These are phyloP conservation scores for Ammodytes marinus DNA, from an alignment of 2,113 vertebrate species.

Conservation along the genomic window DNA sequence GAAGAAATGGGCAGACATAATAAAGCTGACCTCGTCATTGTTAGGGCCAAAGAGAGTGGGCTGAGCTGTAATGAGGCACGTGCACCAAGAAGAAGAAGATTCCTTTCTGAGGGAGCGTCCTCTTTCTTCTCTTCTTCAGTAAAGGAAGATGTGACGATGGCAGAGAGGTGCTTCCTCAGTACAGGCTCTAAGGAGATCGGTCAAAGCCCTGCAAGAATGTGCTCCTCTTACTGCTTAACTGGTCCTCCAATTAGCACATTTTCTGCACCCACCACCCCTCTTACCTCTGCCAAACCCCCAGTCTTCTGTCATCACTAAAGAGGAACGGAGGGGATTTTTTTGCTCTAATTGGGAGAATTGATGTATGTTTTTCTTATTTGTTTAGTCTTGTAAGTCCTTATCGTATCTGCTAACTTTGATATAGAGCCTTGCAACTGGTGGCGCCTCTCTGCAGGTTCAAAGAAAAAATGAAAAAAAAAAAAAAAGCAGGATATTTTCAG, in stretches of 20 bases:
- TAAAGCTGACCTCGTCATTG: conserved; percentile 75
- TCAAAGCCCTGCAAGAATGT: conserved; percentile 87
- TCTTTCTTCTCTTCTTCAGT: conserved; percentile 64
- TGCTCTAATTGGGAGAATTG: conserved; percentile 48
- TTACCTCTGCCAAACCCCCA: conserved; percentile 39
- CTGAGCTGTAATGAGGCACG: conserved; percentile 84
- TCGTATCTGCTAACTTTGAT: conserved; percentile 15
- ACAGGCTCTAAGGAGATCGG: conserved; percentile 90
- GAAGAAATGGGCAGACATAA: conserved; percentile 72
- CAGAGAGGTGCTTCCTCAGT: conserved; percentile 54
- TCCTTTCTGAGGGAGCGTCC: conserved; percentile 69
- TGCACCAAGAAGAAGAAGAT: conserved; percentile 76
- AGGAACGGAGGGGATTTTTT: conserved; percentile 5
- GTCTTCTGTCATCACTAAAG: conserved; percentile 15
- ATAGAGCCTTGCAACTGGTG: not conserved
- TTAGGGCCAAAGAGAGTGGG: conserved; percentile 51
- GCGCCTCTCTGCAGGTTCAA: not conserved
- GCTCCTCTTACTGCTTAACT: conserved; percentile 87
- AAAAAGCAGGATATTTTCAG: not conserved
- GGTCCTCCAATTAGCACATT: conserved; percentile 85
- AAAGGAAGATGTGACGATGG: conserved; percentile 50
- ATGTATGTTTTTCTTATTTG: conserved; percentile 44
- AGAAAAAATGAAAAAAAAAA: not conserved
- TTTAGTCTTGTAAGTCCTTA: conserved; percentile 37
- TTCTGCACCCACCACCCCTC: conserved; percentile 42